phyloP scores from a whole-genome alignment of 2,113 vertebrate species.

The Atrichornis clamosus region DNA sequence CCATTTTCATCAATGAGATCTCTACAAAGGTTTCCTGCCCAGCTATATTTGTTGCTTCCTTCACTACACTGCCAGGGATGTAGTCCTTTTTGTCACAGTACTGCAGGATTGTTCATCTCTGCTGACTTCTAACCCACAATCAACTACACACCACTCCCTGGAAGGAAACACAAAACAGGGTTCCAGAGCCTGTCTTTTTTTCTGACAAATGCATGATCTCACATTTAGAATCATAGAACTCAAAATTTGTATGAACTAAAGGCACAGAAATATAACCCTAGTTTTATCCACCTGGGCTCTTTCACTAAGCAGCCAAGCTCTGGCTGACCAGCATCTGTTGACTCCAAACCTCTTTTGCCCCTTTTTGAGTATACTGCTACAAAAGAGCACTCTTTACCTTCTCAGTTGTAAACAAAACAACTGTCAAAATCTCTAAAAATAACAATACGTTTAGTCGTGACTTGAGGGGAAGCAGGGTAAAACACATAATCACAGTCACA shows the following conservation, averaged over 20 bases:
- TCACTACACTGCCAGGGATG: neutral
- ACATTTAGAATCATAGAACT: neutral
- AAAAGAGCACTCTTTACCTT: neutral
- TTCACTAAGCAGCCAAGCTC: neutral
- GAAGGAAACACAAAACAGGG: neutral
- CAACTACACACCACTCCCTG: neutral
- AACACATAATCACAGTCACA: neutral
- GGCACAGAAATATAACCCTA: neutral
- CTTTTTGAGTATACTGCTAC: neutral
- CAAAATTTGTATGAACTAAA: neutral
- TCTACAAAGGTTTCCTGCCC: neutral
- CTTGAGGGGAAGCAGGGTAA: neutral
- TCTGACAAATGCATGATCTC: neutral
- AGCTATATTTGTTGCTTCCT: neutral
- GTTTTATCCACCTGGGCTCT: neutral
- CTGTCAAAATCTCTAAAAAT: neutral
- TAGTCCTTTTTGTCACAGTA: neutral
- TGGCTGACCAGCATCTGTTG: neutral
- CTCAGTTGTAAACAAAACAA: neutral
- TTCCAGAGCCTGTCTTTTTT: neutral
- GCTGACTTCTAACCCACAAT: neutral
- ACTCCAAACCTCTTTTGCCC: neutral
- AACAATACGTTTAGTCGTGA: neutral
- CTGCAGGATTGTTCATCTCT: neutral
- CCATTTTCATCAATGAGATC: fast-evolving